Conservation (phyloP, 2,888 invertebrate species). For the Apotomis turbidana region DNA sequence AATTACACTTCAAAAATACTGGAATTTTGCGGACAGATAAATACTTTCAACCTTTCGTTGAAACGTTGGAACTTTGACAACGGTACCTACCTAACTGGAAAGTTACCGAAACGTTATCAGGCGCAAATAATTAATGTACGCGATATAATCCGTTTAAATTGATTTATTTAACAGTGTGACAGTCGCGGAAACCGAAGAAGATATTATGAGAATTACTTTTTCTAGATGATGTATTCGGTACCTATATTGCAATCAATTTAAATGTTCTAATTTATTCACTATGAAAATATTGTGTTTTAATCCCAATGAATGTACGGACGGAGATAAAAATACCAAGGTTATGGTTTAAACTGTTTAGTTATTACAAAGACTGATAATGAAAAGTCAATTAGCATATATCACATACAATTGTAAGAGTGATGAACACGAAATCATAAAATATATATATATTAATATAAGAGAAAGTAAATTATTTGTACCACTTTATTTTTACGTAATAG, state of each 20-base stretch:
- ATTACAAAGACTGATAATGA: conserved; percentile 62
- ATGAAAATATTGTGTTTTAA: not conserved
- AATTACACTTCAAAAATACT: no score
- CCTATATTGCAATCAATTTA: not conserved
- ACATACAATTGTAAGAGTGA: conserved; percentile 20
- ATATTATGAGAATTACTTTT: no score
- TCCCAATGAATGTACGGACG: not conserved
- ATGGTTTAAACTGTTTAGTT: conserved; percentile 14
- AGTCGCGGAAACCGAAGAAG: no score
- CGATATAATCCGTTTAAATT: no score
- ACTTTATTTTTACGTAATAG: conserved; percentile 40
- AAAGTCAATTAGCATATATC: conserved; percentile 63
- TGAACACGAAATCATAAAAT: conserved; percentile 13
- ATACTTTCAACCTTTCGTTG: no score
- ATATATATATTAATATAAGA: conserved; percentile 28
- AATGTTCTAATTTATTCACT: not conserved
- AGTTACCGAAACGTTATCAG: no score
- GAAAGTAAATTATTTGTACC: conserved; percentile 34
- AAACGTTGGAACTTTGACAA: no score
- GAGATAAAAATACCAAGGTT: not conserved
- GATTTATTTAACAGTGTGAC: no score
- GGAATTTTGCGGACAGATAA: no score
- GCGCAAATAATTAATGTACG: no score
- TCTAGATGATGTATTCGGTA: no score
- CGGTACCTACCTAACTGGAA: no score